phyloP scores from a whole-genome alignment of 2,888 invertebrate species.

The Aplocera efformata region DNA sequence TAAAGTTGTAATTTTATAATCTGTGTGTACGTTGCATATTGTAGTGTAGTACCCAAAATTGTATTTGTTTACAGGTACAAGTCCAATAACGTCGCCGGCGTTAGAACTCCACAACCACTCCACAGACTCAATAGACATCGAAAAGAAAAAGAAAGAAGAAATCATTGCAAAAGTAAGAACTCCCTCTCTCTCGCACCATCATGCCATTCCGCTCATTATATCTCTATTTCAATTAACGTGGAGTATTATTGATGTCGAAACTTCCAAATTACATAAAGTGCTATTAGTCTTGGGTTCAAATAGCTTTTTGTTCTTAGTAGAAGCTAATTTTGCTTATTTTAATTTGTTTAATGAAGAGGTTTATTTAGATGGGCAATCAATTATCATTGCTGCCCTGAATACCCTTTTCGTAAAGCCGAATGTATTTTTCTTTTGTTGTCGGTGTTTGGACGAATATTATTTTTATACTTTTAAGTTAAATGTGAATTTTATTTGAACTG shows the following conservation, averaged over 20 bases:
- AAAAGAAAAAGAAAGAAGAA: constrained; percentile 85
- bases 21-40: too few species aligned
- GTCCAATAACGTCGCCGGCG: constrained; percentile 87
- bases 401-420: constrained; percentile 26
- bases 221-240: constrained; percentile 52
- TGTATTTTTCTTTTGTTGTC: constrained; percentile 20
- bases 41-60: constrained; percentile 3
- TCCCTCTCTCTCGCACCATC: constrained; percentile 9
- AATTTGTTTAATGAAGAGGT: constrained; percentile 23
- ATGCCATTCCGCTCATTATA: constrained; percentile 44
- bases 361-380: constrained; percentile 23
- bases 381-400: constrained; percentile 25
- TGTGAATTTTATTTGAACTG: constrained; percentile 15
- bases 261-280: constrained; percentile 42
- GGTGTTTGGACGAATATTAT: constrained; percentile 12
- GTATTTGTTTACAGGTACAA: constrained; percentile 73
- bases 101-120: constrained; percentile 87
- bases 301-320: constrained; percentile 19
- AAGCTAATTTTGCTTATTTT: constrained; percentile 16
- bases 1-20: too few species aligned
- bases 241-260: constrained; percentile 51
- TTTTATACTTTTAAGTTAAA: constrained; percentile 6
- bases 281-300: constrained; percentile 54
- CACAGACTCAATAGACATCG: constrained; percentile 86
- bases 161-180: constrained; percentile 75